A percentile compares a stretch with the other conserved stretches of the same genome.
phyloP scores from a whole-genome alignment of 2,797 vertebrate genomes.

The Acrocephalus scirpaceus region DNA sequence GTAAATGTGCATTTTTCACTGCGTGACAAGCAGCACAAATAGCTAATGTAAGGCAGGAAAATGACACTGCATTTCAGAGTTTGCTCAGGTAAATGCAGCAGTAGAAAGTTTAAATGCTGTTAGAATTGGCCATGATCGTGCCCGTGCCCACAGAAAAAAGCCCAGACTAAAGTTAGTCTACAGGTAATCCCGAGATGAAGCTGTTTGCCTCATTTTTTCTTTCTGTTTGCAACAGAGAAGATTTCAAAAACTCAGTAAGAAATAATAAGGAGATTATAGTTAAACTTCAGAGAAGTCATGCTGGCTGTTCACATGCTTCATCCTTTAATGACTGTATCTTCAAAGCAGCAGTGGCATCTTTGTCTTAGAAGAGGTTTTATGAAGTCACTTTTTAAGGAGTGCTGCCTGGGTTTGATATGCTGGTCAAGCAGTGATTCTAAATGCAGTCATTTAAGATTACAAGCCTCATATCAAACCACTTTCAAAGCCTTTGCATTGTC shows the following conservation, averaged over 20 bases:
- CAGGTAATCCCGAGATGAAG: background rate
- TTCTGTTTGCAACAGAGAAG: background rate
- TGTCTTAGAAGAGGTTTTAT: background rate
- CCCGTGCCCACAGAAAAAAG: background rate
- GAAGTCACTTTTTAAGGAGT: background rate
- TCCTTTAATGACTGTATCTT: conserved; percentile 56
- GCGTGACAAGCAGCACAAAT: background rate
- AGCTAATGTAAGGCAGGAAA: background rate
- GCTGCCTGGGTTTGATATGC: background rate
- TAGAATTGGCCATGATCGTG: background rate
- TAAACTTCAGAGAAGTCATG: conserved; percentile 19
- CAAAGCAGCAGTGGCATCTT: conserved; percentile 23
- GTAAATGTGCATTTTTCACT: background rate
- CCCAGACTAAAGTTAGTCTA: background rate
- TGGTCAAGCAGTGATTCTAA: conserved; percentile 10
- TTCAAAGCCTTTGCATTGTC: background rate
- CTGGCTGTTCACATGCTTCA: conserved; percentile 11
- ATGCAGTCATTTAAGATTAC: background rate
- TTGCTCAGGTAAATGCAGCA: background rate
- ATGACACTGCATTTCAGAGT: background rate
- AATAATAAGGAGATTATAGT: conserved; percentile 43
- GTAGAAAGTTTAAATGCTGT: background rate
- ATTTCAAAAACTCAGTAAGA: background rate
- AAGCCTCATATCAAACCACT: background rate
- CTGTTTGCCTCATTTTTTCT: background rate